Base-by-base conservation (phyloP, 2,888 invertebrate species). In the Pasiphila rectangulata region DNA sequence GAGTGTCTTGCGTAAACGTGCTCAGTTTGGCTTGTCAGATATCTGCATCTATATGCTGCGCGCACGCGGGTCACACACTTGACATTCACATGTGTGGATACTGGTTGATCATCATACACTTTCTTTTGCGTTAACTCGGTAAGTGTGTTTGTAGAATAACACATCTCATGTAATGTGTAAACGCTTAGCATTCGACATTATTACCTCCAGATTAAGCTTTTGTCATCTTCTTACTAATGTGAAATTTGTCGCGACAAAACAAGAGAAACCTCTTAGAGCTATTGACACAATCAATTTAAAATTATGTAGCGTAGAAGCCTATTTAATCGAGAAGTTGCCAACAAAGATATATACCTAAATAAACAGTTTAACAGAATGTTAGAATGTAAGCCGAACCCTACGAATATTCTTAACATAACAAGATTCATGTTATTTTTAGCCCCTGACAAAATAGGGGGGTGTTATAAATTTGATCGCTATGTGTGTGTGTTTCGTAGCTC, bases 141-240 rank as follows among this genome's bases (percentile, higher is more conserved):
- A 35, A 48, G 48, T 48, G 39, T 48, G 48, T 48, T 39, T 43
- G 42, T 42, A 16, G 37, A 42, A 48, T 42, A 43, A 27, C 24
- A 43, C 29, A 24, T 27, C 24, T 40, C 36, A 39, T 19, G 21
- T 15, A 21, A 42, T 35, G 29, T 23, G 35, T 19, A 38, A 30
- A 27, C 29, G 34, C 17, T 43, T 39, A 43, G 23, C 29, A 27
- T 24, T 19, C 29, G 19, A 7, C 12, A 12, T 2, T 29, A 21
- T 30, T 32, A 19, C 17, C n/a, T n/a, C n/a, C n/a, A n/a, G n/a
- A n/a, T n/a, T n/a, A n/a, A n/a, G n/a, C n/a, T n/a, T n/a, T n/a
- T n/a, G n/a, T n/a, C n/a, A n/a, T n/a, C n/a, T n/a, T n/a, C n/a
- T n/a, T n/a, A n/a, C n/a, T n/a, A n/a, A n/a, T n/a, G n/a, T n/a